phyloP scores from a whole-genome alignment of 2,888 invertebrate species.

The Rhabditoides inermis region DNA sequence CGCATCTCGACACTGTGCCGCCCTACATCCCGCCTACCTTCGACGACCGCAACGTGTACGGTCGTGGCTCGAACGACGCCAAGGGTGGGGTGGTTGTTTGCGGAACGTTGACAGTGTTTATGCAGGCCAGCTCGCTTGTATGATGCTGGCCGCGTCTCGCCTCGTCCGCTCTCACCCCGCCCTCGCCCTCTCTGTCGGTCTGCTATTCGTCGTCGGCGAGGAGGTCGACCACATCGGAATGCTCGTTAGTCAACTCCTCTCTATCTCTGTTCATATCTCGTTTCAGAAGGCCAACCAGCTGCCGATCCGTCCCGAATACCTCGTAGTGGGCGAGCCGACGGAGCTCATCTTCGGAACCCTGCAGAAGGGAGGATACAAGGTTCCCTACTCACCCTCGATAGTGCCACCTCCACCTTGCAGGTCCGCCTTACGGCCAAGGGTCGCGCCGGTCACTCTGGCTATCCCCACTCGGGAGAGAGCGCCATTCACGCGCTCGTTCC shows the following conservation, averaged over 20 bases:
- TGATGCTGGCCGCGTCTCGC: constrained; percentile 39
- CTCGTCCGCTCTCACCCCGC: constrained; percentile 22
- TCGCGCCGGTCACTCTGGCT: constrained; percentile 42
- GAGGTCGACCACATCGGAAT: constrained; percentile 48
- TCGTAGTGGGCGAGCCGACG: constrained; percentile 50
- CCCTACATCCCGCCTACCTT: constrained; percentile 41
- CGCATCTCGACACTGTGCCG: constrained; percentile 50
- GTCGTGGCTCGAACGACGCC: constrained; percentile 47
- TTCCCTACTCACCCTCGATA: constrained; percentile 3
- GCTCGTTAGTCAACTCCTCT: constrained; percentile 23
- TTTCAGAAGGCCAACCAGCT: constrained; percentile 38
- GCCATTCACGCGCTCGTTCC: constrained; percentile 43
- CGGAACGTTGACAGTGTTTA: not conserved
- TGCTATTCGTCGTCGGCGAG: constrained; percentile 48
- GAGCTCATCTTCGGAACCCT: constrained; percentile 41
- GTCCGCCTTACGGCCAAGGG: constrained; percentile 21
- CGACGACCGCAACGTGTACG: constrained; percentile 35
- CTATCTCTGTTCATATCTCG: not conserved
- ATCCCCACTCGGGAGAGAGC: constrained; percentile 38
- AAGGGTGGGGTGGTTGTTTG: constrained; percentile 23
- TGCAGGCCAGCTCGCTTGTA: constrained; percentile 41
- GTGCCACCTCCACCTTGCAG: constrained; percentile 7
- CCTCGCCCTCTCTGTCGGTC: constrained; percentile 31
- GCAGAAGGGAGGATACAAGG: constrained; percentile 49
- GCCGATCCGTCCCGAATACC: constrained; percentile 33